A percentile compares a stretch with the other conserved stretches of the same genome.
phyloP scores from a whole-genome alignment of 2,888 invertebrate genomes.

The Acanthosoma haemorrhoidale region DNA sequence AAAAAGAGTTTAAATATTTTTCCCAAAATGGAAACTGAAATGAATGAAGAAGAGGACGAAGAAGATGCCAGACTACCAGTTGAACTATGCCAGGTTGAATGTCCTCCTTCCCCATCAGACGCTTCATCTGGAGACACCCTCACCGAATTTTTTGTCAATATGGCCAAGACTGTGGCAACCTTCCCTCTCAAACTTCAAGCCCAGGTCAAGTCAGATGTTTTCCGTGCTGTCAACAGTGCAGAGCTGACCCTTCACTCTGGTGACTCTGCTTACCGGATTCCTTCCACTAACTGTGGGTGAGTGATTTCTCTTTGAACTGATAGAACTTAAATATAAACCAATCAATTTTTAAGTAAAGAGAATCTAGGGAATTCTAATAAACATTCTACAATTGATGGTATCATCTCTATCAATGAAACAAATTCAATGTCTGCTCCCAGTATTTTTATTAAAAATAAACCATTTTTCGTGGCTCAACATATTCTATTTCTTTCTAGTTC shows the following conservation, averaged over 20 bases:
- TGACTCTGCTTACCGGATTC: neutral
- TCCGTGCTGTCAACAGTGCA: conserved; percentile 18
- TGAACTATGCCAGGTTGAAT: conserved; percentile 21
- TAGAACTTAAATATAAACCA: too few relatives aligned
- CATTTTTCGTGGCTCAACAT: too few relatives aligned
- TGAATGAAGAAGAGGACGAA: conserved; percentile 9
- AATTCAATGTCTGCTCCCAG: too few relatives aligned
- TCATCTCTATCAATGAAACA: too few relatives aligned
- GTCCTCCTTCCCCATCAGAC: conserved; percentile 4
- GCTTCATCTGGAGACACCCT: neutral
- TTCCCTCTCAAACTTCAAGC: conserved; percentile 24
- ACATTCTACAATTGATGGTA: too few relatives aligned
- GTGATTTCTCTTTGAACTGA: neutral
- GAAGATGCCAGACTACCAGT: conserved; percentile 9
- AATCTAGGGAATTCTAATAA: too few relatives aligned
- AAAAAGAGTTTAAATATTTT: neutral
- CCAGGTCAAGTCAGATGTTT: conserved; percentile 23
- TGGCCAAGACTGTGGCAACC: conserved; percentile 21
- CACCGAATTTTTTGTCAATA: conserved; percentile 21
- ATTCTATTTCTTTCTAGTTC: too few relatives aligned
- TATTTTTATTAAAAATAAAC: too few relatives aligned
- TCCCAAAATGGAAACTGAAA: neutral
- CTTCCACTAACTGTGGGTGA: neutral
- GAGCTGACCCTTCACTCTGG: conserved; percentile 6
- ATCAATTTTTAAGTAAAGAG: too few relatives aligned